Percentiles rank a stretch among this genome's conserved stretches.
phyloP scores from a whole-genome alignment of 1,140 invertebrate species.

The Himalopsyche phryganea region DNA sequence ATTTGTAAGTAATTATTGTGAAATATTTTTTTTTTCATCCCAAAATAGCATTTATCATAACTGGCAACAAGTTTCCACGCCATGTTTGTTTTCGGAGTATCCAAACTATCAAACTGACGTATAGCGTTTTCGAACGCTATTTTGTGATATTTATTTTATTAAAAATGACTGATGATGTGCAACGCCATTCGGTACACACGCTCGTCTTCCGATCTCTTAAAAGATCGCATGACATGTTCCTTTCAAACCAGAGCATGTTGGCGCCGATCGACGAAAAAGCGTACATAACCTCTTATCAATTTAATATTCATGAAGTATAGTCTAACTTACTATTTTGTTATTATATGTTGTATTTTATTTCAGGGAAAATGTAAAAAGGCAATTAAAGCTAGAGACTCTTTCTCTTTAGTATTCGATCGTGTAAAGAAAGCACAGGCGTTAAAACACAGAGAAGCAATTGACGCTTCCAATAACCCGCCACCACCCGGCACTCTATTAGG shows the following conservation, averaged over 20 bases:
- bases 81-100: neutral
- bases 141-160: neutral
- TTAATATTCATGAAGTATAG: neutral
- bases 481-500: conserved; percentile 48
- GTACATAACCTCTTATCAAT: conserved; percentile 50
- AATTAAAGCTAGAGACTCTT: conserved; percentile 84
- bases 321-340: conserved; percentile 9
- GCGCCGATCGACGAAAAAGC: conserved; percentile 79
- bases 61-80: neutral
- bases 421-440: conserved; percentile 64
- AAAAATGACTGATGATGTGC: conserved; percentile 73
- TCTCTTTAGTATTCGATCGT: conserved; percentile 80
- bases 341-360: conserved; percentile 37
- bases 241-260: conserved; percentile 82
- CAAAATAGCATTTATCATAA: no score
- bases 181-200: conserved; percentile 95
- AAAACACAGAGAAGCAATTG: conserved; percentile 54
- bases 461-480: conserved; percentile 55
- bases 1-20: no score
- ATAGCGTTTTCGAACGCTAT: neutral
- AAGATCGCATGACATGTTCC: conserved; percentile 96
- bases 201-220: conserved; percentile 96
- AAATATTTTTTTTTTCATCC: no score
- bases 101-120: neutral
- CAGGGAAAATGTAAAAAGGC: conserved; percentile 73